Base-by-base conservation (phyloP, 2,888 invertebrate genomes). In the Diadegma fenestrale region DNA sequence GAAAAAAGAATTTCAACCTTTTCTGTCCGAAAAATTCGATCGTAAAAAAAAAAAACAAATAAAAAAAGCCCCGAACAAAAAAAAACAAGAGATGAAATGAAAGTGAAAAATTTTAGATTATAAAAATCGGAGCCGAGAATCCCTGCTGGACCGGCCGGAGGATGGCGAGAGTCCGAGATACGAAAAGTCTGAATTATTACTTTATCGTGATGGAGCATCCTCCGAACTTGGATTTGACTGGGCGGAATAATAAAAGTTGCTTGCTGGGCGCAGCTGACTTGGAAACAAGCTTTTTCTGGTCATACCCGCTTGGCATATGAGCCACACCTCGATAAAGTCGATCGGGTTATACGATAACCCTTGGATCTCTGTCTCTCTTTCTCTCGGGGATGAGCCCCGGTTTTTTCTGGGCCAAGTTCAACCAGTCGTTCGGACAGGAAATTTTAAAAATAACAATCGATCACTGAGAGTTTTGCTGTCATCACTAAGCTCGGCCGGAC, bases 301-400 rank as follows among this genome's bases (percentile, higher is more conserved):
- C 7, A 30, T 33, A 19, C 51, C 33, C n/a, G n/a, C 41, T 41
- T 19, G 51, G 19, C 37, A 37, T 19, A 64, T 64, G 71, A 78
- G 66, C 77, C 80, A 84, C 84, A 77, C 80, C 80, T 81, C 80
- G 73, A 81, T 81, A 81, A 81, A 84, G 66, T 84, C 80, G 84
- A 84, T 84, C 84, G 72, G 19, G 68, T 37, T 54, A 37, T 37
- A 51, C 76, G 80, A 80, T 77, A 84, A 72, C 48, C 77, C 68
- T 10, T 26, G 37, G 19, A 48, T 33, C 19, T 7, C 45, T 14
- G 14, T 17, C 33, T 41, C 64, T 37, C 33, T 51, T 51, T 72
- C 71, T 14, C 37, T 22, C 54, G 33, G 19, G 58, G 12, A 64
- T 22, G 33, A 43, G 17, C 26, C 1, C 26, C n/a, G 12, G 12